Percentiles rank a stretch among this genome's conserved stretches.
Conservation (phyloP, 2,888 invertebrate genomes). For the Spatulosminthurus flaviceps region DNA sequence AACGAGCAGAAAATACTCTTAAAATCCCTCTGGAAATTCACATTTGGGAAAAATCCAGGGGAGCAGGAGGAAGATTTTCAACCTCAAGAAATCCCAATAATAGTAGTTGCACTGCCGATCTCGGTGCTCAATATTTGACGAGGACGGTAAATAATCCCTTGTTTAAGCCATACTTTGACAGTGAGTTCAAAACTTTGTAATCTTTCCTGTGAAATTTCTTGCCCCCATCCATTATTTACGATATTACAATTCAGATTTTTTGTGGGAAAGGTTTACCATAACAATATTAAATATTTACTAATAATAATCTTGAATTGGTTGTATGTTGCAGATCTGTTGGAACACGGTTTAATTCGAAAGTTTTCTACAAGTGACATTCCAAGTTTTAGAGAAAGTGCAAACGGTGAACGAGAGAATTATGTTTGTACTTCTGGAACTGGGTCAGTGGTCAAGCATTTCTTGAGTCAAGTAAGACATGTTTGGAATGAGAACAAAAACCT, state of each 20-base stretch:
- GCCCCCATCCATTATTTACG: too few relatives aligned
- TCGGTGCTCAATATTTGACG: conserved; percentile 62
- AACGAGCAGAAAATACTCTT: neutral
- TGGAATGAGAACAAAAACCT: too few relatives aligned
- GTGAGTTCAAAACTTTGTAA: conserved; percentile 47
- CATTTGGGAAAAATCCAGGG: conserved; percentile 58
- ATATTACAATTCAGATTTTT: too few relatives aligned
- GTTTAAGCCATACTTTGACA: conserved; percentile 57
- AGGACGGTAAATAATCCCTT: conserved; percentile 37
- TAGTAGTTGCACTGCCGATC: conserved; percentile 53
- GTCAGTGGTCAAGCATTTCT: conserved; percentile 58
- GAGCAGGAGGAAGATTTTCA: conserved; percentile 58
- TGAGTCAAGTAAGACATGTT: conserved; percentile 57
- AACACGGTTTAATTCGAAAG: conserved; percentile 47
- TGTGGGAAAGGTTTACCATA: too few relatives aligned
- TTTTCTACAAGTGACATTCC: conserved; percentile 53
- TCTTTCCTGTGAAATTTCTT: too few relatives aligned
- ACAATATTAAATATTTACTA: too few relatives aligned
- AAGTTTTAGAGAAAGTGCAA: conserved; percentile 49
- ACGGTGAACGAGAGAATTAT: conserved; percentile 51
- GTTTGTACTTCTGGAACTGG: conserved; percentile 55
- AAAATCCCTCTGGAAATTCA: conserved; percentile 51
- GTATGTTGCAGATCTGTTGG: conserved; percentile 46
- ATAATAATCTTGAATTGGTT: too few relatives aligned
- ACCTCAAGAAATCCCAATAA: conserved; percentile 53